Base-by-base conservation (phyloP, 2,797 vertebrate species). In the Cirrhinus mrigala region DNA sequence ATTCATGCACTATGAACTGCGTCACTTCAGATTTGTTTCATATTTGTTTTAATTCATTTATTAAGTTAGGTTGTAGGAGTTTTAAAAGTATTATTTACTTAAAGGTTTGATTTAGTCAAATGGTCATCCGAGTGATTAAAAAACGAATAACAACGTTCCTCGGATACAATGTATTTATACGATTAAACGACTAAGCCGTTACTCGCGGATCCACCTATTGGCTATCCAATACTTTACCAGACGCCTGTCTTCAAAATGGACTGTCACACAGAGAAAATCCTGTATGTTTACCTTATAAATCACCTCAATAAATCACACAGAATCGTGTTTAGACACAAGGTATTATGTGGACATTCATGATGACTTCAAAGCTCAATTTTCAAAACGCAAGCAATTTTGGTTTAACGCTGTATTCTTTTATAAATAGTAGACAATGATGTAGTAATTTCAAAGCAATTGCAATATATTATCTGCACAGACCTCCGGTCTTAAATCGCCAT, bases 1-100 rank as follows among this genome's bases (percentile, higher is more conserved):
- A 46, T 56, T 81, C 70, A 75, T 56, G 70, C 33, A 12, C 18
- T 44, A 52, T 48, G 54, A 66, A 66, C 20, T 70, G 64, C 58
- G 40, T 50, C 56, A 74, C 48, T 48, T 58, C 64, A 77, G 82
- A 44, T 18, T 66, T 52, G 18, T n/a, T 78, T 33, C 3, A 7
- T 37, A 37, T 27, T 44, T 62, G 6, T 22, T n/a, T 37, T 22
- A 0, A 8, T 71, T 58, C 4, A 37, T 37, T 37, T 37, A 37
- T 37, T 37, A 37, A 37, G 33, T 37, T 27, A 40, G 24, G 4
- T 27, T 40, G 7, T 46, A 11, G 0, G 1, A 58, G 48, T 62
- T 48, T 10, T 15, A 48, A 16, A 24, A 18, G 4, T 44, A 18
- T 9, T 6, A 60, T 78, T 46, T 2, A 60, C 48, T 29, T 29